These are phyloP conservation scores for Cygnus atratus DNA, from an alignment of 2,113 vertebrate genomes.

Conservation along the genomic window DNA sequence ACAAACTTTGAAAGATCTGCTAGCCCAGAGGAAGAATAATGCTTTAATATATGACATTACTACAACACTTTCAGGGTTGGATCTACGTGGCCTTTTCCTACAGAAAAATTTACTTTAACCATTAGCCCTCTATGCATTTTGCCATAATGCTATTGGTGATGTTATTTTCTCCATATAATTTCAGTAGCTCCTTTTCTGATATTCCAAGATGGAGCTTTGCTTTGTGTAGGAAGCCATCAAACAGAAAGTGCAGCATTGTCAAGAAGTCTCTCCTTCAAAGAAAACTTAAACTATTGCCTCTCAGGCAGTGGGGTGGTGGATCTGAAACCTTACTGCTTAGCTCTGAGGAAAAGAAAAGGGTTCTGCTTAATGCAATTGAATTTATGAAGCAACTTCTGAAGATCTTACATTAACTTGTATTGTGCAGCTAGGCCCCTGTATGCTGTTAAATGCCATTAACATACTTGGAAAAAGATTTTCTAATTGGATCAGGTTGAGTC, in stretches of 20 bases:
- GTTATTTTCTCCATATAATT: not conserved
- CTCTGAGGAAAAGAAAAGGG: not conserved
- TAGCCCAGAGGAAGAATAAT: not conserved
- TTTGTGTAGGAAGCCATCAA: not conserved
- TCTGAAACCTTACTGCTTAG: not conserved
- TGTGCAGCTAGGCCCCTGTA: not conserved
- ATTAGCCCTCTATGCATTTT: not conserved
- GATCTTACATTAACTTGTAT: not conserved
- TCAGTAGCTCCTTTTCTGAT: not conserved
- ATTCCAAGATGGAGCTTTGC: not conserved
- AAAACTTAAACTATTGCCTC: not conserved
- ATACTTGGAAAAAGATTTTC: not conserved
- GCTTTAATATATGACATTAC: not conserved
- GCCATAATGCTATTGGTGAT: not conserved
- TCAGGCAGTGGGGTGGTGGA: not conserved
- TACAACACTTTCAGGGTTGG: not conserved
- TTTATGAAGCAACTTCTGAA: not conserved
- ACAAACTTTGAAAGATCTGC: not conserved
- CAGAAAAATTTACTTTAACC: not conserved
- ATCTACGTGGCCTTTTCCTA: not conserved
- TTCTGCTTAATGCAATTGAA: not conserved
- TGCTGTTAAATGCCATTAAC: not conserved
- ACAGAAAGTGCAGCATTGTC: not conserved
- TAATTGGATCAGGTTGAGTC: not conserved
- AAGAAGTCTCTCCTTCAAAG: not conserved